Base-by-base conservation (phyloP, 2,888 invertebrate species). In the Peribatodes rhomboidaria region DNA sequence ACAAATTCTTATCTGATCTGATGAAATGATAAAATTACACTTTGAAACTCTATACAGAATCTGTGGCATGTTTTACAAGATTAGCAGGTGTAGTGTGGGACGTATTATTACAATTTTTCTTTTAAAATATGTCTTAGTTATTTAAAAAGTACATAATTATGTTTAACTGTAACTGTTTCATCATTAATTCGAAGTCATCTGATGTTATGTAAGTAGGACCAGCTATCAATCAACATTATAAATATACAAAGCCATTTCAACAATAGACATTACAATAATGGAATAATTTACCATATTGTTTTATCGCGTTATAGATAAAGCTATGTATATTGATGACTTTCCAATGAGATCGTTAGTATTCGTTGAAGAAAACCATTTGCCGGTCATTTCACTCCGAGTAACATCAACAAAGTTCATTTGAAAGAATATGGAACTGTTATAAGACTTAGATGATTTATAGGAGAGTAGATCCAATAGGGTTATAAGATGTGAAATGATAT, bases 241-340 rank as follows among this genome's bases (percentile, higher is more conserved):
- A 61, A 61, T 66, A 61, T 61, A 54, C 66, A 61, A 54, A 60
- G 31, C 33, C 22, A 37, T 22, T 56, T 27, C 9, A 64, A 69
- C 69, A 69, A 69, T 69, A 57, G 66, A 52, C 64, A 67, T 71
- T 69, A 55, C 65, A 75, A 71, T 73, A 41, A 60, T 56, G 46
- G 60, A 65, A 65, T 65, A 41, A 39, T 18, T 65, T 56, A 65
- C 10, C 52, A 52, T 65, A 52, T 33, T 31, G 37, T 52, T 52
- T 56, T 20, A 44, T 46, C 18, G 44, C 39, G 20, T 44, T 55
- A 42, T 16, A 46, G 56, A 56, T 42, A 42, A 56, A 44, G 8
- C 31, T 39, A 60, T 65, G 52, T 65, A 33, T 60, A 65, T 61
- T 56, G 41, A 65, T 61, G 60, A 65, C 18, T 65, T 60, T 56